Evolutionary conservation across 2,113 vertebrate species (phyloP).

Genomic region (Rhineura floridana): DNA sequence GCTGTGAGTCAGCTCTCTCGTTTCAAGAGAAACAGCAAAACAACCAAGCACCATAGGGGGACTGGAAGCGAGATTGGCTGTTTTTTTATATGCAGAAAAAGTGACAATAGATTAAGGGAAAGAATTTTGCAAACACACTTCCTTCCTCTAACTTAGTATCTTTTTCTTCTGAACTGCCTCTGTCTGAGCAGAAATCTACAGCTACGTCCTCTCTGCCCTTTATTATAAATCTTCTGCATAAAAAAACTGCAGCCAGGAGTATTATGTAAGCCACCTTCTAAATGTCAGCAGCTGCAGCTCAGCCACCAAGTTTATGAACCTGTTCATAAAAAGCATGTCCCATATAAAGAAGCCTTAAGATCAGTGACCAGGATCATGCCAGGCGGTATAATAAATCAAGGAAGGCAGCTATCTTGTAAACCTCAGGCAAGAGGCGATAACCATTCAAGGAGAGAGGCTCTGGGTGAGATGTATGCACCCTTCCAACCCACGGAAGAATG

Average conservation of each 20-base stretch:
- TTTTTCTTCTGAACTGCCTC: slow-evolving; percentile 53
- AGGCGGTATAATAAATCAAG: not conserved
- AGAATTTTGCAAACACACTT: slow-evolving; percentile 15
- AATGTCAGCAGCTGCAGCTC: slow-evolving; percentile 43
- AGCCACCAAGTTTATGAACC: slow-evolving; percentile 46
- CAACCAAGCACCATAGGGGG: not conserved
- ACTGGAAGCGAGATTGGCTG: not conserved
- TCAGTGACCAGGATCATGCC: not conserved
- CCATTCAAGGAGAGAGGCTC: not conserved
- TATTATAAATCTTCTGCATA: slow-evolving; percentile 45
- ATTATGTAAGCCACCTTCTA: slow-evolving; percentile 47
- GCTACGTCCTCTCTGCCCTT: slow-evolving; percentile 27
- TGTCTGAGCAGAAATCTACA: slow-evolving; percentile 48
- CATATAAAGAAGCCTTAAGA: slow-evolving; percentile 20
- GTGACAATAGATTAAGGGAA: slow-evolving; percentile 18
- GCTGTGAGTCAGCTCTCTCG: not conserved
- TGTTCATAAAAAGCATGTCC: slow-evolving; percentile 19
- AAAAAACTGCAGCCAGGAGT: slow-evolving; percentile 35
- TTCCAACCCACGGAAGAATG: not conserved
- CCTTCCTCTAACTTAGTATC: not conserved
- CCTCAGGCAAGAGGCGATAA: not conserved
- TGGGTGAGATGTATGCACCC: not conserved
- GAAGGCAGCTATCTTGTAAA: slow-evolving; percentile 23
- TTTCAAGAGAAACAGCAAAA: not conserved
- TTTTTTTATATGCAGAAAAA: slow-evolving; percentile 12